Evolutionary conservation across 2,888 invertebrate genomes (phyloP).

Genomic region (Leucophenga maculata): DNA sequence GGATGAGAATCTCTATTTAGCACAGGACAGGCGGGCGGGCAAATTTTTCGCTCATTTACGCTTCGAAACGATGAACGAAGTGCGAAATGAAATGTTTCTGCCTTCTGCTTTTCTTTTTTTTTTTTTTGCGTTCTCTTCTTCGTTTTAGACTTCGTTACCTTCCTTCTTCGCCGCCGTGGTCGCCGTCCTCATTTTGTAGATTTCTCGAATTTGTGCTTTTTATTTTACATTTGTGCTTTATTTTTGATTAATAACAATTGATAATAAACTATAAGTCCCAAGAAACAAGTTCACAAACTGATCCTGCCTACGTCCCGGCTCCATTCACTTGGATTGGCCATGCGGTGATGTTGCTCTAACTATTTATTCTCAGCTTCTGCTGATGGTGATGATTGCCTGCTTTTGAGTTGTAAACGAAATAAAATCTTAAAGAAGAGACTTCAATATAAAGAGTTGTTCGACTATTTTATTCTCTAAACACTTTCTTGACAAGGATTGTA

Average conservation of each 20-base stretch:
- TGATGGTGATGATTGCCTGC: constrained; percentile 21
- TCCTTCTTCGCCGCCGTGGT: constrained; percentile 17
- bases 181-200: constrained; percentile 35
- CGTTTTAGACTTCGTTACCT: not conserved
- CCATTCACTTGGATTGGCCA: constrained; percentile 4
- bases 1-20: not conserved
- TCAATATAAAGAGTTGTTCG: too few species aligned
- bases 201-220: constrained; percentile 55
- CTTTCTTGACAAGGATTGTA: too few species aligned
- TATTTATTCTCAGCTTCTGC: constrained; percentile 5
- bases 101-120: constrained; percentile 34
- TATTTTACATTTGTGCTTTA: constrained; percentile 52
- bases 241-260: constrained; percentile 68
- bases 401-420: not conserved
- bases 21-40: not conserved
- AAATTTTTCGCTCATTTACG: constrained; percentile 10
- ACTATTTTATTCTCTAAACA: too few species aligned
- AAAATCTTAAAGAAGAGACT: constrained; percentile 24
- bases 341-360: not conserved
- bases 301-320: not conserved
- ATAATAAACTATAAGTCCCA: constrained; percentile 41
- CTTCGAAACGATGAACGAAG: constrained; percentile 34
- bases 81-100: constrained; percentile 58
- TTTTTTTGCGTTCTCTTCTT: constrained; percentile 2
- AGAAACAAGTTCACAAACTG: constrained; percentile 17